phyloP scores from a whole-genome alignment of 1,140 invertebrate species.

The Pogonomyrmex californicus region DNA sequence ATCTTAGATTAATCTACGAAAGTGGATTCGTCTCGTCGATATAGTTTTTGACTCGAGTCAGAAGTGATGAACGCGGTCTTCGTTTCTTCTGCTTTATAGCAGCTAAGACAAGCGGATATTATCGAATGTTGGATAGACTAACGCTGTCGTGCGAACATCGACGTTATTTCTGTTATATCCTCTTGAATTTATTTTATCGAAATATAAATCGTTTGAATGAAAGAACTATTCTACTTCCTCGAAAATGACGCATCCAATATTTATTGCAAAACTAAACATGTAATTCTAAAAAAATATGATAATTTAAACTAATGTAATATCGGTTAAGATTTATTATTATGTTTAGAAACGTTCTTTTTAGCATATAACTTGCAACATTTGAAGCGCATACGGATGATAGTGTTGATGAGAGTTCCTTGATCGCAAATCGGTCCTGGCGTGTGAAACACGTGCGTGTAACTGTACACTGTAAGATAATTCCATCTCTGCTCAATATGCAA shows the following conservation, averaged over 20 bases:
- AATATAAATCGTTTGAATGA: conserved; percentile 18
- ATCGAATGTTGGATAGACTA: conserved; percentile 5
- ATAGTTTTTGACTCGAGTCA: conserved; percentile 52
- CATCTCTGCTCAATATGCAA: conserved; percentile 73
- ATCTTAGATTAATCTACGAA: conserved; percentile 64
- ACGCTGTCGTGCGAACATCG: background rate
- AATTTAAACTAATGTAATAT: background rate
- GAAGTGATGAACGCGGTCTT: conserved; percentile 42
- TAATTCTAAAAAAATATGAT: background rate
- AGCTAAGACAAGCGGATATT: conserved; percentile 23
- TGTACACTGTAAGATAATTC: conserved; percentile 67
- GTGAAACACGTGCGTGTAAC: conserved; percentile 37
- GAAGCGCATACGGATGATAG: background rate
- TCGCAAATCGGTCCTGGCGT: conserved; percentile 18
- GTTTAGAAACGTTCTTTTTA: background rate
- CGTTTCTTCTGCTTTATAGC: conserved; percentile 45
- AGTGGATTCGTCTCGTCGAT: conserved; percentile 46
- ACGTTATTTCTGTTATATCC: conserved; percentile 35
- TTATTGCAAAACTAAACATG: background rate
- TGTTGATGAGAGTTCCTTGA: background rate
- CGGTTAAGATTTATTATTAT: background rate
- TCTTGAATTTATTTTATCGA: conserved; percentile 18
- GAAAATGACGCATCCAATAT: conserved; percentile 12
- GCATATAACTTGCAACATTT: background rate
- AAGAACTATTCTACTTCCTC: background rate